phyloP scores from a whole-genome alignment of 2,113 vertebrate genomes.

The Malurus melanocephalus region DNA sequence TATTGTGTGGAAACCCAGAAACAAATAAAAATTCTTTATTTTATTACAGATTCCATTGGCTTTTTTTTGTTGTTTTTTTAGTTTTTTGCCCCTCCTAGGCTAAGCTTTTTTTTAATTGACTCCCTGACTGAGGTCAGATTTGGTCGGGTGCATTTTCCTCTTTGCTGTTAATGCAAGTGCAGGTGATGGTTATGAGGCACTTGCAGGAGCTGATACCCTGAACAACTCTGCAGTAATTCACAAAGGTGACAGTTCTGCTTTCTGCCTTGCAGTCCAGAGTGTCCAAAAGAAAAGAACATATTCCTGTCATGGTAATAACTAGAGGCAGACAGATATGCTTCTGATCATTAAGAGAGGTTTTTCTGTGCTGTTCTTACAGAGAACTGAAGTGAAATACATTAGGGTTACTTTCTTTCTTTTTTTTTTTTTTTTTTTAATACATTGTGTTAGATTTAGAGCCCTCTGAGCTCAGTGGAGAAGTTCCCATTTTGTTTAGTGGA shows the following conservation, averaged over 20 bases:
- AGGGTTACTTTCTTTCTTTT: background rate
- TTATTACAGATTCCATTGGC: background rate
- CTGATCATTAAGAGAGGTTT: background rate
- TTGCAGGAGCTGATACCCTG: background rate
- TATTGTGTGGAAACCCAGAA: background rate
- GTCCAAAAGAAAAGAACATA: background rate
- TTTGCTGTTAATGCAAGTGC: background rate
- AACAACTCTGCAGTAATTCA: background rate
- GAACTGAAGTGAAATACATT: background rate
- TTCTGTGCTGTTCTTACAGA: background rate
- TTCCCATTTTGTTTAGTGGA: background rate
- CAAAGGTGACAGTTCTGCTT: background rate
- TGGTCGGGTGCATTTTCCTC: background rate
- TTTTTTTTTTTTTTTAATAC: background rate
- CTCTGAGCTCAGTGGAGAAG: background rate
- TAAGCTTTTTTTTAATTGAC: background rate
- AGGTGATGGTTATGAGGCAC: background rate
- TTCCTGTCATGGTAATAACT: background rate
- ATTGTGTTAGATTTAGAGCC: background rate
- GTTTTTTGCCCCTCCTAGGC: background rate
- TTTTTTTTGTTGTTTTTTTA: too few species aligned
- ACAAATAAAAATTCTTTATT: background rate
- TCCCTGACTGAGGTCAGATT: background rate
- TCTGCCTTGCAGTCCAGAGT: background rate
- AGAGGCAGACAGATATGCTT: background rate